Base-by-base conservation (phyloP, 2,888 invertebrate species). In the Dryocosmus kuriphilus region DNA sequence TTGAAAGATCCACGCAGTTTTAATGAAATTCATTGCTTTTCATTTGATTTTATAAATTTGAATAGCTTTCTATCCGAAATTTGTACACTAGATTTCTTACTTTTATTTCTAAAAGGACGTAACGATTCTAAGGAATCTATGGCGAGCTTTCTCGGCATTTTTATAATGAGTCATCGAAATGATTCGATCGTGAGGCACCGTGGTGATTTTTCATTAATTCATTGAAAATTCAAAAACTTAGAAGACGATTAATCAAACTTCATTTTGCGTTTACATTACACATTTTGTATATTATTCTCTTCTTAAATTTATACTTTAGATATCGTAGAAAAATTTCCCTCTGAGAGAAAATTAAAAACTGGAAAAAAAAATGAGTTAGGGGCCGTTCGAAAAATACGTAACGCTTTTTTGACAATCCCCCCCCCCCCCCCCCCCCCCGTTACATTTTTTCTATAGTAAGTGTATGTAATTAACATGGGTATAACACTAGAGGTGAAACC, bases 151-250 rank as follows among this genome's bases (percentile, higher is more conserved):
- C 11, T 51, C 32, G 46, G 46, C 24, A 51, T 71, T 51, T 67
- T 24, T 46, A 8, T 41, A 27, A 67, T 19, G 27, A 24, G 38
- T 38, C 22, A 63, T 67, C 30, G 30, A 67, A 67, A 19, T n/a
- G 2, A 51, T 46, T 67, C 22, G 19, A 41, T 51, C 27, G 9
- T 2, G 27, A 67, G 67, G 67, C 67, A 67, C 67, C 19, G 24
- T 63, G 62, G 76, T 62, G n/a, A 67, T 60, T 76, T 67, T 73
- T 78, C 38, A 41, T 51, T 76, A 30, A 27, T 55, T 51, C 19
- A 19, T 35, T 46, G 62, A 51, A 41, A 6, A 19, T 51, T 51
- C n/a, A 19, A 38, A 19, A 1, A 51, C 16, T 19, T 51, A 19
- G 19, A 19, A 19, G 46, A 51, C 46, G 19, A 16, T 78, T 55